A percentile compares a stretch with the other conserved stretches of the same genome.
Evolutionary conservation across 64 coral and sea anemone genomes (phyloP).

Genomic region (Platygyra sinensis): DNA sequence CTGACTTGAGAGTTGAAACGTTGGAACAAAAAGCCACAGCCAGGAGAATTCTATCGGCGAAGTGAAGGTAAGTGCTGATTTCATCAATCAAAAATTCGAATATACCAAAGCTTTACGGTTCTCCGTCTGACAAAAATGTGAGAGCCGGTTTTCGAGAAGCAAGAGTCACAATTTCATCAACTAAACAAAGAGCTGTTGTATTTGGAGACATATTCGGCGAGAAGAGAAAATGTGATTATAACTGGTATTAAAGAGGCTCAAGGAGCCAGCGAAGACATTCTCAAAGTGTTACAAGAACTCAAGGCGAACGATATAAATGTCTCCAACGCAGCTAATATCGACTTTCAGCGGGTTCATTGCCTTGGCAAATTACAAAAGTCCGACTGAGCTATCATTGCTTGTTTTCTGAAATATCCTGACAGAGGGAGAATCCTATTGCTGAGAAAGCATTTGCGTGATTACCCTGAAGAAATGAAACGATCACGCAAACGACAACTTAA

Average conservation of each 20-base stretch:
- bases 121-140: neutral
- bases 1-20: neutral
- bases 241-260: neutral
- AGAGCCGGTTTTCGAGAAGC: neutral
- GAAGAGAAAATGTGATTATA: conserved; percentile 29
- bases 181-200: conserved; percentile 15
- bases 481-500: conserved; percentile 23
- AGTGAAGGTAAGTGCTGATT: neutral
- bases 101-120: neutral
- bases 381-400: conserved; percentile 21
- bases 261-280: neutral
- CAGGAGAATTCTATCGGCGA: conserved; percentile 8
- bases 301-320: conserved; percentile 16
- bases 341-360: conserved; percentile 24
- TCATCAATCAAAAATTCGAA: conserved; percentile 15
- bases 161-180: neutral
- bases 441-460: conserved; percentile 22
- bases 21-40: conserved; percentile 3
- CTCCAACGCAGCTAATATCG: neutral
- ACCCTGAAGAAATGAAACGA: conserved; percentile 17
- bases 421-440: conserved; percentile 12
- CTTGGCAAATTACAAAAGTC: conserved; percentile 15
- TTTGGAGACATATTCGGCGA: conserved; percentile 11
- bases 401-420: conserved; percentile 15
- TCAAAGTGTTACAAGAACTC: conserved; percentile 3